Conservation (phyloP, 1,140 invertebrate species). For the Brachionus manjavacas region DNA sequence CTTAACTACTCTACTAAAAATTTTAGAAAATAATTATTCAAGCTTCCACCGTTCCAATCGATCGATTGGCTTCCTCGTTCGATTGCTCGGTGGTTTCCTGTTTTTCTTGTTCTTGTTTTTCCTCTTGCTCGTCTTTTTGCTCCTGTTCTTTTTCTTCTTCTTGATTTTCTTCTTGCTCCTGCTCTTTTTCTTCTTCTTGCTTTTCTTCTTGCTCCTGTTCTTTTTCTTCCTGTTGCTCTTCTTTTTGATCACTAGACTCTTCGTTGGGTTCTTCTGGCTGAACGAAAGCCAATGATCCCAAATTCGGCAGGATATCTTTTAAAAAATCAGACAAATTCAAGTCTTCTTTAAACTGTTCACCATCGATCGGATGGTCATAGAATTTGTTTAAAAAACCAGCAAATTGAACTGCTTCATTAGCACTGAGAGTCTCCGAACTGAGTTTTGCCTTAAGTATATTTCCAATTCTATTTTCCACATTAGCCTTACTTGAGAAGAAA, state of each 20-base stretch:
- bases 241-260: background rate
- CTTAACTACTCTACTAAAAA: constrained; percentile 13
- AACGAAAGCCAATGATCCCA: background rate
- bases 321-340: constrained; percentile 1
- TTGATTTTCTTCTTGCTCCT: background rate
- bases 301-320: background rate
- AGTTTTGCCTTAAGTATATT: background rate
- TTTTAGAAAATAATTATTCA: background rate
- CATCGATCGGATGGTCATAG: background rate
- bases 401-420: constrained; percentile 7
- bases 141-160: background rate
- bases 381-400: constrained; percentile 24
- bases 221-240: background rate
- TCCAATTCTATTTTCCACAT: constrained; percentile 2
- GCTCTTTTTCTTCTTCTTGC: background rate
- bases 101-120: background rate
- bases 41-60: background rate
- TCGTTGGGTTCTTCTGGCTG: background rate
- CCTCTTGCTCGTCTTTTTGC: background rate
- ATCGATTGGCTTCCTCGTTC: background rate
- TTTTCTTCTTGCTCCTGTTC: background rate
- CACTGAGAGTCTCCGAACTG: background rate
- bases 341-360: background rate
- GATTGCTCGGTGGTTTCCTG: background rate
- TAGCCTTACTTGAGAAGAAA: constrained; percentile 34